Conservation (phyloP, 2,888 invertebrate species). For the Sphaeridia pumilis region DNA sequence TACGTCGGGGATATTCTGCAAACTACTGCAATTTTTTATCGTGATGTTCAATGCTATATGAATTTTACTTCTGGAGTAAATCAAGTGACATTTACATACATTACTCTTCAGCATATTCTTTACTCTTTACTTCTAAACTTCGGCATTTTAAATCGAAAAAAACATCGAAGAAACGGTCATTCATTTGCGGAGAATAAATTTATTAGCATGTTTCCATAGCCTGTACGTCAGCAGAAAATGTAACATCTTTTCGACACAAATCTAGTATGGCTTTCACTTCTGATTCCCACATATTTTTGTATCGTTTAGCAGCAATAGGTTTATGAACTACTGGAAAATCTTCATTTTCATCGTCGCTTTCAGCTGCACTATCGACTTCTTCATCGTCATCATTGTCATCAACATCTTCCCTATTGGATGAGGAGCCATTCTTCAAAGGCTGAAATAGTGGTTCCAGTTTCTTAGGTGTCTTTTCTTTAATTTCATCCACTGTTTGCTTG, state of each 20-base stretch:
- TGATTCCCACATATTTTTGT: constrained; percentile 2
- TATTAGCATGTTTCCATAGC: neutral
- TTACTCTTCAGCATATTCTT: too few species aligned
- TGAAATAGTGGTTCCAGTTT: constrained; percentile 5
- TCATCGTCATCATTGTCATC: constrained; percentile 4
- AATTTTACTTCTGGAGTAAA: too few species aligned
- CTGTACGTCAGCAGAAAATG: neutral
- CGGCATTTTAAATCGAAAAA: too few species aligned
- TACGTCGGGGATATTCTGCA: too few species aligned
- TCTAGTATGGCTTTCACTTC: constrained; percentile 8
- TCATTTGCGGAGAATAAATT: too few species aligned
- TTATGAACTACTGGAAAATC: constrained; percentile 6
- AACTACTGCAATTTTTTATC: too few species aligned
- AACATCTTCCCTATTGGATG: neutral
- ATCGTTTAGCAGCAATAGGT: constrained; percentile 4
- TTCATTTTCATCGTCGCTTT: constrained; percentile 6
- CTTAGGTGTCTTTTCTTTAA: constrained; percentile 9
- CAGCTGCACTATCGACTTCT: constrained; percentile 4
- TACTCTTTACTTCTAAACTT: too few species aligned
- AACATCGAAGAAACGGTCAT: too few species aligned
- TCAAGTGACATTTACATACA: too few species aligned
- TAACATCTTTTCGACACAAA: constrained; percentile 5
- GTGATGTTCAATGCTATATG: too few species aligned
- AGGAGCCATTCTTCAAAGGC: neutral
- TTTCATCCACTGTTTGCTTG: constrained; percentile 10